A percentile compares a stretch with the other conserved stretches of the same genome.
These are phyloP conservation scores for Aphodius granarius DNA, from an alignment of 2,888 invertebrate genomes.

Conservation along the genomic window DNA sequence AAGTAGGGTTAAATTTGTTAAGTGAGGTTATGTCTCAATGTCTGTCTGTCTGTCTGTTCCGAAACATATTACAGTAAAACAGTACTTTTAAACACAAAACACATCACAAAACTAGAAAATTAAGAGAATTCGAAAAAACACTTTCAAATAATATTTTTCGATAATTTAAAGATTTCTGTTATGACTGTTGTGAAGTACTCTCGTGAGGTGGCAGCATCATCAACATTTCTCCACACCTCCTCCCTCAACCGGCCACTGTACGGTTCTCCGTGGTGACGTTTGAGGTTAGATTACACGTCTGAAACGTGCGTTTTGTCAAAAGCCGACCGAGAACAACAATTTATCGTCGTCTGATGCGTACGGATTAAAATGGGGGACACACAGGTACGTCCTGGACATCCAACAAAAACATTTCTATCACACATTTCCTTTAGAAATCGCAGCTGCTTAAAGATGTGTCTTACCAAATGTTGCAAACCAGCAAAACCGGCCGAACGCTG, in stretches of 20 bases:
- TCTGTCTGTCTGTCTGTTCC: too few relatives aligned
- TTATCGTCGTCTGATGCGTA: conserved; percentile 12
- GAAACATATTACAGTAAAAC: too few relatives aligned
- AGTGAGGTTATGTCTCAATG: background rate
- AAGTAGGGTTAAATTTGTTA: conserved; percentile 5
- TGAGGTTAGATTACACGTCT: conserved; percentile 25
- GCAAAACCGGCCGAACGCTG: conserved; percentile 69
- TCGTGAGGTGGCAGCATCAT: background rate
- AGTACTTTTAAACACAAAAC: too few relatives aligned
- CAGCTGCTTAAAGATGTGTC: conserved; percentile 75
- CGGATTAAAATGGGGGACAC: conserved; percentile 37
- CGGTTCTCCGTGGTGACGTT: conserved; percentile 11
- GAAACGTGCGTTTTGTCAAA: conserved; percentile 21
- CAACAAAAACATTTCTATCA: conserved; percentile 20
- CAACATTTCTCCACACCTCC: too few relatives aligned
- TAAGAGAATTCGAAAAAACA: too few relatives aligned
- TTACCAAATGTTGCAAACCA: conserved; percentile 71
- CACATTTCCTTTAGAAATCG: conserved; percentile 58
- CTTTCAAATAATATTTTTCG: too few relatives aligned
- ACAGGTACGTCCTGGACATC: conserved; percentile 32
- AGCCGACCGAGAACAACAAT: conserved; percentile 16
- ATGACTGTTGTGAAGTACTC: background rate
- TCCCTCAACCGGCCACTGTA: background rate
- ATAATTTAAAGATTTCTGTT: too few relatives aligned
- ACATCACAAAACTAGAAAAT: too few relatives aligned